phyloP scores from a whole-genome alignment of 1,140 invertebrate species.

The Ceratoteleas bidentatus region DNA sequence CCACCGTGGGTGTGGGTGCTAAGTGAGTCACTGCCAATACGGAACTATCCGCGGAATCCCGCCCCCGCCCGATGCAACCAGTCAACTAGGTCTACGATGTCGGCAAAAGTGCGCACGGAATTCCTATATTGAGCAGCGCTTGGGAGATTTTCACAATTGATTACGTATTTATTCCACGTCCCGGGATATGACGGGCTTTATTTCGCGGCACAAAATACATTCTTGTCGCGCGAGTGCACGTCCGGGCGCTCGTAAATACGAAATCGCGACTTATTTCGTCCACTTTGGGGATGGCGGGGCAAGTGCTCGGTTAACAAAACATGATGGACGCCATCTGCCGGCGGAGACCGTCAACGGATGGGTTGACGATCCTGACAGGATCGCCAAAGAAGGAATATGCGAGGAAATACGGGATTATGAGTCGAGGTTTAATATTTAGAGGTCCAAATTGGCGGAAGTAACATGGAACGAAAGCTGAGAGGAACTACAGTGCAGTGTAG shows the following conservation, averaged over 20 bases:
- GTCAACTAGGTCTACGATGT: constrained; percentile 60
- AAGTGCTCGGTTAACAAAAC: background rate
- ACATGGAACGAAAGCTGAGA: no score
- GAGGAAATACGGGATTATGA: no score
- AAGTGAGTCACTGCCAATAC: constrained; percentile 52
- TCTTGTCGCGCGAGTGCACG: constrained; percentile 3
- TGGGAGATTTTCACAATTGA: constrained; percentile 69
- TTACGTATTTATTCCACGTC: constrained; percentile 68
- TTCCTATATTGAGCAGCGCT: constrained; percentile 69
- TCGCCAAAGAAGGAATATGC: no score
- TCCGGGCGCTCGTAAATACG: constrained; percentile 10
- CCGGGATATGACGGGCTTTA: constrained; percentile 48
- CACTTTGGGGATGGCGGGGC: background rate
- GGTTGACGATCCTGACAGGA: no score
- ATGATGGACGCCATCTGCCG: background rate
- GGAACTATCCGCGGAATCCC: constrained; percentile 69
- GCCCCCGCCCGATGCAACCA: constrained; percentile 27
- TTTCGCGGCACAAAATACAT: constrained; percentile 25
- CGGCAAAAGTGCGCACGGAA: constrained; percentile 67
- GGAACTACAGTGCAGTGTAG: no score
- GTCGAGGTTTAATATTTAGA: no score
- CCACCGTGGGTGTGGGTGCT: constrained; percentile 35
- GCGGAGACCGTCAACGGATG: no score
- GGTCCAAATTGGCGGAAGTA: no score
- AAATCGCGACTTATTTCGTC: background rate